Percentiles rank a stretch among this genome's conserved stretches.
These are phyloP conservation scores for Pinna nobilis DNA, from an alignment of 1,140 invertebrate species.

Conservation along the genomic window DNA sequence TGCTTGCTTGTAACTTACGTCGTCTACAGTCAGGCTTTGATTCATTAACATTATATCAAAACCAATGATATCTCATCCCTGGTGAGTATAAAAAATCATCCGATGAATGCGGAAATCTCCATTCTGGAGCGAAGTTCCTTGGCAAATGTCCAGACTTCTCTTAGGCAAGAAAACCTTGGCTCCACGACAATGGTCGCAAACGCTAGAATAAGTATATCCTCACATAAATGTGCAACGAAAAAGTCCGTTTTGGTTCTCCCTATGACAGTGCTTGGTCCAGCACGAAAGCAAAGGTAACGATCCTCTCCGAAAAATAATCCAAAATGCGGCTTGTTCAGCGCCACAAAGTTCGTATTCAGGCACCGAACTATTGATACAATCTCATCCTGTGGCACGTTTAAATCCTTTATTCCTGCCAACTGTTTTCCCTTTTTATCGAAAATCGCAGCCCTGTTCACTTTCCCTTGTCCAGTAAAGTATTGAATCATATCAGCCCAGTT, in stretches of 20 bases:
- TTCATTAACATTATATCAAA: too few species aligned
- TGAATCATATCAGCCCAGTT: constrained; percentile 39
- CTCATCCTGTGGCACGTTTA: constrained; percentile 36
- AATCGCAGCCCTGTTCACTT: constrained; percentile 37
- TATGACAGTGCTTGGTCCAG: constrained; percentile 26
- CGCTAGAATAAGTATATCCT: constrained; percentile 39
- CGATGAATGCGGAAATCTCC: constrained; percentile 46
- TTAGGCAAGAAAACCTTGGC: constrained; percentile 37
- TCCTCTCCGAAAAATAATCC: constrained; percentile 41
- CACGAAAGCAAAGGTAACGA: constrained; percentile 39
- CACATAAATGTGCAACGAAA: constrained; percentile 40
- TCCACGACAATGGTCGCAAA: constrained; percentile 31
- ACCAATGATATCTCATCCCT: too few species aligned
- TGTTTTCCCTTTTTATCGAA: constrained; percentile 39
- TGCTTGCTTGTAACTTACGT: too few species aligned
- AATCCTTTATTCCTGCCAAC: constrained; percentile 31
- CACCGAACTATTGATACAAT: constrained; percentile 30
- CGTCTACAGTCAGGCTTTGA: too few species aligned
- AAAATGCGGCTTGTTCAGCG: constrained; percentile 31
- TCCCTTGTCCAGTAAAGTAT: constrained; percentile 35
- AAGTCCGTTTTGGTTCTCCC: constrained; percentile 36
- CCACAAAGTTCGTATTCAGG: constrained; percentile 26
- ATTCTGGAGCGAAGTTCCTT: constrained; percentile 39
- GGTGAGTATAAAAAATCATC: too few species aligned
- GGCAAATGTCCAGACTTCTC: constrained; percentile 45